A percentile compares a stretch with the other conserved stretches of the same genome.
Conservation (phyloP, 2,888 invertebrate genomes). For the Drosophila affinis region DNA sequence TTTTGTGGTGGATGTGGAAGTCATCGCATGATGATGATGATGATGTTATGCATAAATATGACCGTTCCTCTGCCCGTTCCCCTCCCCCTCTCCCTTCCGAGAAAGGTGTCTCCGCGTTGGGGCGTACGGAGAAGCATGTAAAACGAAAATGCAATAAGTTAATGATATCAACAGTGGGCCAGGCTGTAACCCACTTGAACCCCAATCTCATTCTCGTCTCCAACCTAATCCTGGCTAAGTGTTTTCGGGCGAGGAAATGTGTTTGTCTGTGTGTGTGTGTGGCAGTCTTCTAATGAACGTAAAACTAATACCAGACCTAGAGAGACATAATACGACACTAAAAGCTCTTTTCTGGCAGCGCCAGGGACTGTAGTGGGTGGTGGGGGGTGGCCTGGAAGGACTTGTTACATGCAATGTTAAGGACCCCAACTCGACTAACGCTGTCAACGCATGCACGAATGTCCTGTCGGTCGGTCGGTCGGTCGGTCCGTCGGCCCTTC, state of each 20-base stretch:
- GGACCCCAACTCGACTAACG: constrained; percentile 22
- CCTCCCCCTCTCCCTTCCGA: not conserved
- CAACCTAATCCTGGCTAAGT: constrained; percentile 37
- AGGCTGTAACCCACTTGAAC: not conserved
- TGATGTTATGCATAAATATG: constrained; percentile 76
- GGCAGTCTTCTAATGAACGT: constrained; percentile 49
- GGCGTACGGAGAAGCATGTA: constrained; percentile 32
- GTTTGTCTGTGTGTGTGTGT: not conserved
- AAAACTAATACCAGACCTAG: constrained; percentile 58
- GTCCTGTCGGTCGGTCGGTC: constrained; percentile 16
- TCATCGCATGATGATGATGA: constrained; percentile 44
- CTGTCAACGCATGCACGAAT: constrained; percentile 16
- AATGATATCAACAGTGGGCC: constrained; percentile 65
- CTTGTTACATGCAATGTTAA: constrained; percentile 28
- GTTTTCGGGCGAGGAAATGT: constrained; percentile 1
- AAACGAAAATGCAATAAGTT: constrained; percentile 75
- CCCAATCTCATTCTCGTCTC: not conserved
- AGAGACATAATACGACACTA: constrained; percentile 64
- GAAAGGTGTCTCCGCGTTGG: constrained; percentile 15
- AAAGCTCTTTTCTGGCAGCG: constrained; percentile 44
- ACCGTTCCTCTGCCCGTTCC: constrained; percentile 11
- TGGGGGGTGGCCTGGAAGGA: not conserved
- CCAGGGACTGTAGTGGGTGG: not conserved
- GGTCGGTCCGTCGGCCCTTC: constrained; percentile 10
- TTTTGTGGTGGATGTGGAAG: constrained; percentile 44